Percentiles rank a stretch among this genome's conserved stretches.
These are phyloP conservation scores for Brachynemurus nebulosus DNA, from an alignment of 2,888 invertebrate species.

Conservation along the genomic window DNA sequence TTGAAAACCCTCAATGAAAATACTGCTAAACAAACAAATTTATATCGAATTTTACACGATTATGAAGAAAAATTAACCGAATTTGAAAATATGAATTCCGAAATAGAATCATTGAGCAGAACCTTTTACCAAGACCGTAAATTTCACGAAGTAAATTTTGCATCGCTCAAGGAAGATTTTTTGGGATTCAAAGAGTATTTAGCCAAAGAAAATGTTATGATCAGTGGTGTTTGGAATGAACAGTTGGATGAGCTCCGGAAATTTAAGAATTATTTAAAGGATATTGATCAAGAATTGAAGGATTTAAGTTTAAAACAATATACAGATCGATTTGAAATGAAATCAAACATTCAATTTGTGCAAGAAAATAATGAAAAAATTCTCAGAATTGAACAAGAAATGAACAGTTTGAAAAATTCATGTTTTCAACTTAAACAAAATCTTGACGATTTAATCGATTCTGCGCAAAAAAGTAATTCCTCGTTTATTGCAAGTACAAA, in stretches of 20 bases:
- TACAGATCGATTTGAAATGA: conserved; percentile 34
- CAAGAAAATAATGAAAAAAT: conserved; percentile 37
- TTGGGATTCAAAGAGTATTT: conserved; percentile 28
- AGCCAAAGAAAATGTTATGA: conserved; percentile 28
- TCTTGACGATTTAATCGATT: conserved; percentile 30
- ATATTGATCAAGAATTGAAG: conserved; percentile 23
- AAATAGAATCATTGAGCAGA: conserved; percentile 15
- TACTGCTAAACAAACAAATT: neutral
- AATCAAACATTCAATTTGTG: conserved; percentile 35
- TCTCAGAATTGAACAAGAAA: conserved; percentile 33
- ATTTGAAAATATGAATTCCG: conserved; percentile 12
- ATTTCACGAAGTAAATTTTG: conserved; percentile 15
- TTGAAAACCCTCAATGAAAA: neutral
- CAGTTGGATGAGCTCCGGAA: conserved; percentile 26
- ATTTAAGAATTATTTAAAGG: conserved; percentile 21
- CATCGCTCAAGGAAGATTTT: conserved; percentile 20
- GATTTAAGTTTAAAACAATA: conserved; percentile 34
- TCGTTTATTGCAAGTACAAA: conserved; percentile 26
- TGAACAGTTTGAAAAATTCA: conserved; percentile 28
- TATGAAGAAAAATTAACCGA: conserved; percentile 2
- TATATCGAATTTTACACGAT: neutral
- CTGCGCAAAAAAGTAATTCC: conserved; percentile 27
- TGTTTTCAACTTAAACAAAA: conserved; percentile 34
- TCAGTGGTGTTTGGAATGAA: conserved; percentile 29
- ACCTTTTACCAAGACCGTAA: conserved; percentile 15